Conservation (phyloP, 1,140 invertebrate genomes). For the Globodera ellingtonae region DNA sequence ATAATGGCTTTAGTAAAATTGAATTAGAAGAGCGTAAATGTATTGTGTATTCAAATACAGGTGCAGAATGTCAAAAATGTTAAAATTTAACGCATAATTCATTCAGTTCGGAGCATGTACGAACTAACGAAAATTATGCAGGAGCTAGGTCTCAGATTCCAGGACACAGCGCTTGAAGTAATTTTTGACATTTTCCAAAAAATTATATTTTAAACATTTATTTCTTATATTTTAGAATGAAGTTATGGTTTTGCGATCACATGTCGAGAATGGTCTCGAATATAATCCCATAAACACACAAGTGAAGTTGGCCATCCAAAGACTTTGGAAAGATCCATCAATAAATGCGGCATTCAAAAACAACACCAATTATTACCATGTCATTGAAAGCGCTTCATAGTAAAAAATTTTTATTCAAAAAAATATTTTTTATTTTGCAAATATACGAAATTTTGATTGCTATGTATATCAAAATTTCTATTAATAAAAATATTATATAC, state of each 20-base stretch:
- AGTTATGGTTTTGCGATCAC: slow-evolving; percentile 17
- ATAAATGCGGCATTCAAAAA: slow-evolving; percentile 26
- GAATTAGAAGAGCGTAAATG: slow-evolving; percentile 48
- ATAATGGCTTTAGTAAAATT: slow-evolving; percentile 46
- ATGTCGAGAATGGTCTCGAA: slow-evolving; percentile 41
- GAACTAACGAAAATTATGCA: slow-evolving; percentile 40
- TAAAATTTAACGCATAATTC: neutral
- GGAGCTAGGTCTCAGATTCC: slow-evolving; percentile 27
- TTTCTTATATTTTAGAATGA: slow-evolving; percentile 19
- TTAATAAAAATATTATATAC: neutral
- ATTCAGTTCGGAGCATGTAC: slow-evolving; percentile 27
- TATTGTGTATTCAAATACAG: slow-evolving; percentile 51
- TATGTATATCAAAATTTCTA: too few species aligned
- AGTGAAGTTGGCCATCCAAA: slow-evolving; percentile 41
- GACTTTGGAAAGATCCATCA: slow-evolving; percentile 45
- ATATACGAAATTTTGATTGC: neutral
- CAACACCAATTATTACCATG: slow-evolving; percentile 32
- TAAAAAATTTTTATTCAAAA: slow-evolving; percentile 5
- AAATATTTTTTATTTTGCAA: neutral
- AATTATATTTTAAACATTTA: neutral
- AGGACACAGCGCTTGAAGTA: slow-evolving; percentile 29
- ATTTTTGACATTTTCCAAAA: slow-evolving; percentile 2
- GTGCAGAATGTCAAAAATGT: slow-evolving; percentile 23
- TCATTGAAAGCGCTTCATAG: slow-evolving; percentile 39
- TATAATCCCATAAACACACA: slow-evolving; percentile 28